Conservation (phyloP, 2,888 invertebrate genomes). For the Hirtodrosophila alboralis region DNA sequence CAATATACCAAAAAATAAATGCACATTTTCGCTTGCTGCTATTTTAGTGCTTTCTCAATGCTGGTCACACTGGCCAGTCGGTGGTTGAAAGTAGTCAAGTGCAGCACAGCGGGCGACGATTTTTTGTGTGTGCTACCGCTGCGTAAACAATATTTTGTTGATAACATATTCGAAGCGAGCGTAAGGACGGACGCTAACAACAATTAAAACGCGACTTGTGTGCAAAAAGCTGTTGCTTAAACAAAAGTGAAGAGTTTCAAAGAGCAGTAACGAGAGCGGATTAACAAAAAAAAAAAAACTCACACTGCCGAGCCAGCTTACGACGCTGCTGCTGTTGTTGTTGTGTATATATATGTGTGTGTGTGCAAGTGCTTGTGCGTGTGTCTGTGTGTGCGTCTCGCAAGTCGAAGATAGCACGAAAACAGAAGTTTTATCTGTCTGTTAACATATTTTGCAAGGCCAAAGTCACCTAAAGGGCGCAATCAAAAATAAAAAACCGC, state of each 20-base stretch:
- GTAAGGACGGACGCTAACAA: constrained; percentile 4
- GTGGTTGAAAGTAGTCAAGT: constrained; percentile 57
- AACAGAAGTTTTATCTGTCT: constrained; percentile 58
- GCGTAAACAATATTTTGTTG: constrained; percentile 65
- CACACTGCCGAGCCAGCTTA: constrained; percentile 37
- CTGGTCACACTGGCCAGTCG: constrained; percentile 49
- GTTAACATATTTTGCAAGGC: constrained; percentile 50
- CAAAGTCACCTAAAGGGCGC: constrained; percentile 36
- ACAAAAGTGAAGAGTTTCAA: constrained; percentile 1
- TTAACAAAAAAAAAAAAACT: too few species aligned
- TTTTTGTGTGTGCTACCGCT: constrained; percentile 48
- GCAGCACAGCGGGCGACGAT: constrained; percentile 37
- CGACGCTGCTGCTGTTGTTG: constrained; percentile 21
- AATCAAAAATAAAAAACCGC: constrained; percentile 5
- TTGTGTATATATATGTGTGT: constrained; percentile 27
- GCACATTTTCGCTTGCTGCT: background rate
- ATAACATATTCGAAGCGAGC: constrained; percentile 44
- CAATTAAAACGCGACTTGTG: constrained; percentile 15
- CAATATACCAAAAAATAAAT: background rate
- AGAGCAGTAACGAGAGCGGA: constrained; percentile 11
- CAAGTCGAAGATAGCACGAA: constrained; percentile 52
- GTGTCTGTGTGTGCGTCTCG: constrained; percentile 46
- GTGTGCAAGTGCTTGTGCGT: constrained; percentile 21
- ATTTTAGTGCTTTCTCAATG: constrained; percentile 5
- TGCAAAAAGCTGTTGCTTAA: constrained; percentile 5